Percentiles rank a stretch among this genome's conserved stretches.
These are phyloP conservation scores for Microcebus tavaratra DNA, from an alignment of 2,113 vertebrate genomes.

Conservation along the genomic window DNA sequence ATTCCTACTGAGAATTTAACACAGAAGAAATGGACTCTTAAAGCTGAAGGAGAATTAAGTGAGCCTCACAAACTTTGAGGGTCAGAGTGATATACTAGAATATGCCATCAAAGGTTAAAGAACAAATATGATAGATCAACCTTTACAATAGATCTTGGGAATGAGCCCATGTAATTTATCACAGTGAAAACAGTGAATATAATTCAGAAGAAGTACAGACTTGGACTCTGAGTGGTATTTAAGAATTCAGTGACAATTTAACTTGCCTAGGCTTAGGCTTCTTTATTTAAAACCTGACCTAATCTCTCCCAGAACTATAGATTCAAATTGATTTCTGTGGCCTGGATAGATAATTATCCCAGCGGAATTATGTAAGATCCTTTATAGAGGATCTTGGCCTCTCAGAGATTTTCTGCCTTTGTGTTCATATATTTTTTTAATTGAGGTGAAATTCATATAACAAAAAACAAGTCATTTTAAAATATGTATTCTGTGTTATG, in stretches of 20 bases:
- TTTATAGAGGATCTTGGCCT: background rate
- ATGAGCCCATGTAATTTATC: background rate
- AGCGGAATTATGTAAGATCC: background rate
- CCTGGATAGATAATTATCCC: background rate
- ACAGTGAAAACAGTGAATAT: background rate
- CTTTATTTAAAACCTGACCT: constrained; percentile 24
- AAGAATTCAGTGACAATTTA: constrained; percentile 12
- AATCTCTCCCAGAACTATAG: background rate
- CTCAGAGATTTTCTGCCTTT: constrained; percentile 14
- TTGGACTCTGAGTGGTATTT: background rate
- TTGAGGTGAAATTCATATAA: background rate
- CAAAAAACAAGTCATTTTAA: background rate
- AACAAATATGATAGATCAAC: background rate
- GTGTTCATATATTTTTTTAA: background rate
- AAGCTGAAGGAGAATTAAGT: background rate
- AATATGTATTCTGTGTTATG: background rate
- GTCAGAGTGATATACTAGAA: background rate
- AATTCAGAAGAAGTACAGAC: background rate
- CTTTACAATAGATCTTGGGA: background rate
- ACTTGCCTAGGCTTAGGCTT: constrained; percentile 26
- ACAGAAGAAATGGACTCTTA: background rate
- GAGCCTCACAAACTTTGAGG: background rate
- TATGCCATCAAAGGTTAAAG: background rate
- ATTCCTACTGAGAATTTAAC: background rate
- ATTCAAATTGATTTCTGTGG: constrained; percentile 44